phyloP scores from a whole-genome alignment of 2,888 invertebrate genomes.

The Leucozona laternaria region DNA sequence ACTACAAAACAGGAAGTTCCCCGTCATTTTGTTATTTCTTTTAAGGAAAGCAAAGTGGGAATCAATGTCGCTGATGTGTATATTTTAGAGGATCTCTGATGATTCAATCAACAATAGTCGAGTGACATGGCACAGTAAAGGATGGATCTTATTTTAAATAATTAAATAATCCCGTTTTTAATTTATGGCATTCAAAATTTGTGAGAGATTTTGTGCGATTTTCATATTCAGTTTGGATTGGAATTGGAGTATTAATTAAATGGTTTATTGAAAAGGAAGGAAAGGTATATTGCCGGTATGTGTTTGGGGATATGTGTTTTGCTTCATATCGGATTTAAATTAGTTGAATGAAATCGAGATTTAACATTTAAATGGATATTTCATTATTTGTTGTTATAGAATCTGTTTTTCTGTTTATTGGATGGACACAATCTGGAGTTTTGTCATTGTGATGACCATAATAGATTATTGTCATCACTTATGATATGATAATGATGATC shows the following conservation, averaged over 20 bases:
- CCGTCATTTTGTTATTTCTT: constrained; percentile 26
- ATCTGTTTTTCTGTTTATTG: not conserved
- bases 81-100: constrained; percentile 31
- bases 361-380: not conserved
- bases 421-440: not conserved
- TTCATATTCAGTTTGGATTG: constrained; percentile 26
- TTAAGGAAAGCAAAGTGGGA: constrained; percentile 61
- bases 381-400: not conserved
- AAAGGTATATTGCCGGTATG: not conserved
- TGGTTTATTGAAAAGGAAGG: constrained; percentile 1
- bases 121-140: constrained; percentile 35
- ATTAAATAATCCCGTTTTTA: constrained; percentile 65
- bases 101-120: constrained; percentile 58
- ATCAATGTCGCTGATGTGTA: constrained; percentile 59
- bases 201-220: constrained; percentile 43
- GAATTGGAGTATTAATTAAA: not conserved
- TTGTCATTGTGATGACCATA: too few relatives aligned
- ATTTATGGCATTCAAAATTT: constrained; percentile 66
- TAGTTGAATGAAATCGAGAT: not conserved
- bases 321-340: not conserved
- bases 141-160: constrained; percentile 55
- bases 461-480: too few relatives aligned
- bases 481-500: too few relatives aligned
- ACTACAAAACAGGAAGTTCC: constrained; percentile 56
- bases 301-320: not conserved